Conservation (phyloP, 2,797 vertebrate genomes). For the Merluccius polli region DNA sequence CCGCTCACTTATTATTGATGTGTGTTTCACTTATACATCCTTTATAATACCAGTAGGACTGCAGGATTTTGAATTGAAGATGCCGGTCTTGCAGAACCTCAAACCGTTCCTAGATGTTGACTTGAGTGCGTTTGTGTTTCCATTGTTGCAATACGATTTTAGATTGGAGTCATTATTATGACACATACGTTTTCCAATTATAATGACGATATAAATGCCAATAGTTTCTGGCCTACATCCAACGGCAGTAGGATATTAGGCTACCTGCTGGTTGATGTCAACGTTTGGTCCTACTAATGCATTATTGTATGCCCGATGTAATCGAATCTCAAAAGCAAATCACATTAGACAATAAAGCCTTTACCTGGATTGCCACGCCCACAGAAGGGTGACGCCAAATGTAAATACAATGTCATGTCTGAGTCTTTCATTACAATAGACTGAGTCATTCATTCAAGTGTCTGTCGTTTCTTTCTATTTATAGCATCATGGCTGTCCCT, state of each 20-base stretch:
- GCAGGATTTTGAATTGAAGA: background rate
- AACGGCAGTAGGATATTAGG: background rate
- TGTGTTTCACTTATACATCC: background rate
- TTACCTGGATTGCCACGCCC: background rate
- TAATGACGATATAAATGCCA: background rate
- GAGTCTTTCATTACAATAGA: background rate
- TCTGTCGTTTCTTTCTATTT: constrained; percentile 6
- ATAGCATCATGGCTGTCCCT: constrained; percentile 87
- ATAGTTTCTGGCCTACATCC: background rate
- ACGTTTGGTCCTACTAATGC: background rate
- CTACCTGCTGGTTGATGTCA: too few species aligned
- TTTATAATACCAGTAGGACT: background rate
- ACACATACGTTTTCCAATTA: background rate
- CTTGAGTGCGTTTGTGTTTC: background rate
- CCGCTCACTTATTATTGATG: background rate
- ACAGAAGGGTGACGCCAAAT: background rate
- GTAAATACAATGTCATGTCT: background rate
- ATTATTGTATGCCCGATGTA: background rate
- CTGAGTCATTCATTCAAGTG: background rate
- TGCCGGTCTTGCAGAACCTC: background rate
- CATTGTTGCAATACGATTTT: background rate
- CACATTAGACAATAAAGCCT: background rate
- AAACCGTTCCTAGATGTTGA: background rate
- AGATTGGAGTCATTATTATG: background rate
- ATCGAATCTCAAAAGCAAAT: background rate